phyloP scores from a whole-genome alignment of 2,888 invertebrate species.

The Plagodis pulveraria region DNA sequence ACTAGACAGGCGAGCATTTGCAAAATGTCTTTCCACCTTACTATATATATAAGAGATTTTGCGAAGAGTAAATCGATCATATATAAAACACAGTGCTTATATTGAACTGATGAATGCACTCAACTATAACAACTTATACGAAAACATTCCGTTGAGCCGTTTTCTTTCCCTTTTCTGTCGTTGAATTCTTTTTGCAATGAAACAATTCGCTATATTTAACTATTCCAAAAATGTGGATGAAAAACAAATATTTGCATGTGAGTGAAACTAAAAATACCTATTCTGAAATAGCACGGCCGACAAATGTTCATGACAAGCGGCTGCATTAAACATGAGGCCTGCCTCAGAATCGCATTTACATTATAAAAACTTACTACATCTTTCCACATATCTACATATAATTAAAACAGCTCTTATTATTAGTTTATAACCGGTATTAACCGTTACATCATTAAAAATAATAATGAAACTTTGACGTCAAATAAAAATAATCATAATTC shows the following conservation, averaged over 20 bases:
- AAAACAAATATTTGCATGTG: slow-evolving; percentile 28
- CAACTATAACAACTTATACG: too few species aligned
- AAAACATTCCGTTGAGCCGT: too few species aligned
- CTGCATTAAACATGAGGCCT: slow-evolving; percentile 81
- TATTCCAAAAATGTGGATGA: slow-evolving; percentile 2
- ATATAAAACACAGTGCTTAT: too few species aligned
- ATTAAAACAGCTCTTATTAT: not conserved
- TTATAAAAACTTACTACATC: slow-evolving; percentile 49
- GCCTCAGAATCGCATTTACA: slow-evolving; percentile 71
- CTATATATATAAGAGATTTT: too few species aligned
- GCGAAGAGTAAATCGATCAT: too few species aligned
- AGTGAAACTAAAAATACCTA: slow-evolving; percentile 47
- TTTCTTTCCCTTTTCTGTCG: too few species aligned
- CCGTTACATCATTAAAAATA: slow-evolving; percentile 52
- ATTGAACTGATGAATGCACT: too few species aligned
- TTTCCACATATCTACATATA: slow-evolving; percentile 37
- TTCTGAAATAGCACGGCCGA: slow-evolving; percentile 75
- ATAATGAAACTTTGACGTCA: slow-evolving; percentile 43
- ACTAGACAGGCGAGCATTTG: too few species aligned
- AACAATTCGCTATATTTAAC: not conserved
- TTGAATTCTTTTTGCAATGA: too few species aligned
- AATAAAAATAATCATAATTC: slow-evolving; percentile 36
- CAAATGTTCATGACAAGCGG: slow-evolving; percentile 80
- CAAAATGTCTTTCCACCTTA: too few species aligned
- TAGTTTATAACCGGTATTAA: slow-evolving; percentile 44